phyloP scores from a whole-genome alignment of 2,113 vertebrate species.

The Pterophyllum scalare region DNA sequence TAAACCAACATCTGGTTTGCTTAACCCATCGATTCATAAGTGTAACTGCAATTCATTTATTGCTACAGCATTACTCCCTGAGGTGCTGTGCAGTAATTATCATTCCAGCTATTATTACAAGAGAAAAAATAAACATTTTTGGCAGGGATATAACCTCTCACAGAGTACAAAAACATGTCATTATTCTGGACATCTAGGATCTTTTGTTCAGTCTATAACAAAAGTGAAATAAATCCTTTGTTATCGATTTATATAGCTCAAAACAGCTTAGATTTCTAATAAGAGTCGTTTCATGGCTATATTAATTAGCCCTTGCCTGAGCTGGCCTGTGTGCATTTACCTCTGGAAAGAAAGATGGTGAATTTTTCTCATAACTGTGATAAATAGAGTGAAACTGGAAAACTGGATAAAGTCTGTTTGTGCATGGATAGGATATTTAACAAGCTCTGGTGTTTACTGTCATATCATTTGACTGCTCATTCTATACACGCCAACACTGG shows the following conservation, averaged over 20 bases:
- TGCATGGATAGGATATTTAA: conserved; percentile 27
- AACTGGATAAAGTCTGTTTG: neutral
- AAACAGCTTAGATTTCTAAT: neutral
- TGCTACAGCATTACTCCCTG: neutral
- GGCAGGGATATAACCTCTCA: neutral
- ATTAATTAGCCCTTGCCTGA: conserved; percentile 1
- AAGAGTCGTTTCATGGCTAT: neutral
- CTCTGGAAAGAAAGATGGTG: neutral
- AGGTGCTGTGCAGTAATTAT: neutral
- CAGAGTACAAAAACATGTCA: neutral
- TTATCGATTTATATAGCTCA: neutral
- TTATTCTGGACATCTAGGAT: neutral
- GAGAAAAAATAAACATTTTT: conserved; percentile 1
- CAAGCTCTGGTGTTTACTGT: neutral
- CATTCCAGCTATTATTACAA: neutral
- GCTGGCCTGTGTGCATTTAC: conserved; percentile 18
- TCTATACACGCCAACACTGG: neutral
- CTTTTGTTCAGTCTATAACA: conserved; percentile 2
- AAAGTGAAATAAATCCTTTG: neutral
- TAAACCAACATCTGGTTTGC: conserved; percentile 23
- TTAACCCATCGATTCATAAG: conserved; percentile 36
- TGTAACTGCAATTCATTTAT: conserved; percentile 33
- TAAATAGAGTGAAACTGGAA: conserved; percentile 7
- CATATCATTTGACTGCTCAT: neutral
- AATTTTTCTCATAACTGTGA: conserved; percentile 18